A percentile compares a stretch with the other conserved stretches of the same genome.
phyloP scores from a whole-genome alignment of 2,888 invertebrate species.

The Flexamia atlantica region DNA sequence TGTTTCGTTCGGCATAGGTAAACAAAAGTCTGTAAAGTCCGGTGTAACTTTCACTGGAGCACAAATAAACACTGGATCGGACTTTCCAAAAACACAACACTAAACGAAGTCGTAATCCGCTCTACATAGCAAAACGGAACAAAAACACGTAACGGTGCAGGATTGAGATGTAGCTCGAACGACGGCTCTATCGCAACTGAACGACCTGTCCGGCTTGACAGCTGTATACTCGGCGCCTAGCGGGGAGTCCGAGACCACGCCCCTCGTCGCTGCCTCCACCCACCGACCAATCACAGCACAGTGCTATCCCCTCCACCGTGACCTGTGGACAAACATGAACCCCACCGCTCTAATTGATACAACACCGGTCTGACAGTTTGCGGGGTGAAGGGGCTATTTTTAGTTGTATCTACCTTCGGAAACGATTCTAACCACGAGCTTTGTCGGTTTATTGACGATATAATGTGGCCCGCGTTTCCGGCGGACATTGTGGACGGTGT shows the following conservation, averaged over 20 bases:
- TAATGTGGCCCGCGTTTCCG: constrained; percentile 50
- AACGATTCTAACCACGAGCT: constrained; percentile 57
- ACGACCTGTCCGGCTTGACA: constrained; percentile 27
- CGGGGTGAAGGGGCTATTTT: constrained; percentile 42
- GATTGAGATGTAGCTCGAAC: constrained; percentile 11
- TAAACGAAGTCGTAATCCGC: constrained; percentile 12
- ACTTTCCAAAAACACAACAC: constrained; percentile 53
- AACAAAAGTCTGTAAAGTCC: neutral
- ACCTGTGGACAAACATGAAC: constrained; percentile 55
- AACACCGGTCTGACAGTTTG: constrained; percentile 51
- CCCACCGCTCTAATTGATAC: constrained; percentile 52
- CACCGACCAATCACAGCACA: constrained; percentile 44
- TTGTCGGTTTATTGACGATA: constrained; percentile 57
- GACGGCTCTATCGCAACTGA: constrained; percentile 50
- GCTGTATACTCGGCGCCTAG: constrained; percentile 40
- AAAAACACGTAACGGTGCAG: constrained; percentile 30
- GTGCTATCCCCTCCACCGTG: constrained; percentile 13
- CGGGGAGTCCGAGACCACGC: constrained; percentile 25
- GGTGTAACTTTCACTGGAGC: constrained; percentile 36
- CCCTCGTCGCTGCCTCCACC: neutral
- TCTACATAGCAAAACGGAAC: constrained; percentile 36
- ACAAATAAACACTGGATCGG: constrained; percentile 30
- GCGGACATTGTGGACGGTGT: constrained; percentile 44
- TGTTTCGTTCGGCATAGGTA: constrained; percentile 71
- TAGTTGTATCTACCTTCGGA: constrained; percentile 54